Evolutionary conservation across 2,888 invertebrate species (phyloP).

Genomic region (Drosophila prolongata): DNA sequence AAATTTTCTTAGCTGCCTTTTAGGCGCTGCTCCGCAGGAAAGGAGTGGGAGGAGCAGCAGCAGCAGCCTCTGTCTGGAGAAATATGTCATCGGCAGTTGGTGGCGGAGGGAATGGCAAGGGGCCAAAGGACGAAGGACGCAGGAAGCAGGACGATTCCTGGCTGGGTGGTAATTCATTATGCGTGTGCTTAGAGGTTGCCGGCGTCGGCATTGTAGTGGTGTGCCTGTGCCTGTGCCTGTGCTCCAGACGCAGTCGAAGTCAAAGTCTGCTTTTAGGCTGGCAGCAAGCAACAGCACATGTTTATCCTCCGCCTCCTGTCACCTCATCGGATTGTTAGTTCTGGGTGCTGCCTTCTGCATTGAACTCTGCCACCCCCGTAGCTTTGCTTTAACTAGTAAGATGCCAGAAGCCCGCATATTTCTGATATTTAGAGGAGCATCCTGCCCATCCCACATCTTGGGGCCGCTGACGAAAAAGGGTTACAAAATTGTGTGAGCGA

Average conservation of each 20-base stretch:
- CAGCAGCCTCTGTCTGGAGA: conserved; percentile 71
- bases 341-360: conserved; percentile 46
- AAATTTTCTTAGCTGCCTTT: conserved; percentile 82
- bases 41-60: conserved; percentile 5
- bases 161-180: conserved; percentile 78
- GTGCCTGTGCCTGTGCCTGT: conserved; percentile 2
- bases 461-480: conserved; percentile 59
- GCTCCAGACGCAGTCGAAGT: conserved; percentile 43
- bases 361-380: conserved; percentile 47
- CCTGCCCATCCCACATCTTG: conserved; percentile 30
- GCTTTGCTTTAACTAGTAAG: conserved; percentile 67
- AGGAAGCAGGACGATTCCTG: conserved; percentile 30
- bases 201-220: conserved; percentile 56
- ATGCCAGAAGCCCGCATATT: conserved; percentile 74
- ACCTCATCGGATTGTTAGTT: conserved; percentile 35
- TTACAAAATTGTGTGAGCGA: conserved; percentile 60
- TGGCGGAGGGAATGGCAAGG: not conserved
- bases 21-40: conserved; percentile 62
- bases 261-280: conserved; percentile 72
- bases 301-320: conserved; percentile 20
- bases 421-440: conserved; percentile 55
- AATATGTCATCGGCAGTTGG: conserved; percentile 73
- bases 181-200: conserved; percentile 78
- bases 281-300: conserved; percentile 52
- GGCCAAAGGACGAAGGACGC: conserved; percentile 8